Percentiles rank a stretch among this genome's conserved stretches.
phyloP scores from a whole-genome alignment of 2,888 invertebrate genomes.

The Beris morrisii region DNA sequence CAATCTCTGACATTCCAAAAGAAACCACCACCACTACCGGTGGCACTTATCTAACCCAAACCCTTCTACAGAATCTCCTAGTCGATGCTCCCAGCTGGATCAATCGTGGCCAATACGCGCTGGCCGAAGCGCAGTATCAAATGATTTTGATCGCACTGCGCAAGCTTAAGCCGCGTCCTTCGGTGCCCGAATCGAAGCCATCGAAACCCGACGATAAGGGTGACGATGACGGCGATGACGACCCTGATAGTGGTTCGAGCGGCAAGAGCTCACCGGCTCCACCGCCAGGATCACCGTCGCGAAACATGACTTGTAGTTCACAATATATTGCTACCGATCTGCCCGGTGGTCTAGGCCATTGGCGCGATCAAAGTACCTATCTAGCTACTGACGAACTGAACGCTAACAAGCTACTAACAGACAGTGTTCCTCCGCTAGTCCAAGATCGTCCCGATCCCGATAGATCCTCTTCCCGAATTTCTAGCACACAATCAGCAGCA shows the following conservation, averaged over 20 bases:
- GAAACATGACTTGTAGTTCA: conserved; percentile 57
- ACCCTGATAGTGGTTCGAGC: conserved; percentile 57
- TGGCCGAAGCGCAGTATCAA: conserved; percentile 67
- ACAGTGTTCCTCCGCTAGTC: neutral
- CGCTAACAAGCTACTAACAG: conserved; percentile 1
- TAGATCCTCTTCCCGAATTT: neutral
- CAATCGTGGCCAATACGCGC: conserved; percentile 64
- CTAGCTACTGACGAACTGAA: conserved; percentile 55
- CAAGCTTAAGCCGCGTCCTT: no score
- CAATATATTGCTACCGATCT: conserved; percentile 71
- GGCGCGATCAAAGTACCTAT: conserved; percentile 80
- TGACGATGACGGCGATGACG: conserved; percentile 65
- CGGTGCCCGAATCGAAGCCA: no score
- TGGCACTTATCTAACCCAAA: neutral
- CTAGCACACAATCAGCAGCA: conserved; percentile 9
- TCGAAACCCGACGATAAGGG: conserved; percentile 58
- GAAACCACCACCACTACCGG: no score
- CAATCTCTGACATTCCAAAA: neutral
- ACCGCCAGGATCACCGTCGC: conserved; percentile 42
- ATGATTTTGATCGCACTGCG: conserved; percentile 44
- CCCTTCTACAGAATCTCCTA: conserved; percentile 46
- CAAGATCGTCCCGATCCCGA: neutral
- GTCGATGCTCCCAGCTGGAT: conserved; percentile 64
- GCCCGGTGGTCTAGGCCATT: conserved; percentile 78
- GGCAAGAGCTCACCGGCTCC: conserved; percentile 52